These are phyloP conservation scores for Megalurothrips usitatus DNA, from an alignment of 2,888 invertebrate genomes.

Conservation along the genomic window DNA sequence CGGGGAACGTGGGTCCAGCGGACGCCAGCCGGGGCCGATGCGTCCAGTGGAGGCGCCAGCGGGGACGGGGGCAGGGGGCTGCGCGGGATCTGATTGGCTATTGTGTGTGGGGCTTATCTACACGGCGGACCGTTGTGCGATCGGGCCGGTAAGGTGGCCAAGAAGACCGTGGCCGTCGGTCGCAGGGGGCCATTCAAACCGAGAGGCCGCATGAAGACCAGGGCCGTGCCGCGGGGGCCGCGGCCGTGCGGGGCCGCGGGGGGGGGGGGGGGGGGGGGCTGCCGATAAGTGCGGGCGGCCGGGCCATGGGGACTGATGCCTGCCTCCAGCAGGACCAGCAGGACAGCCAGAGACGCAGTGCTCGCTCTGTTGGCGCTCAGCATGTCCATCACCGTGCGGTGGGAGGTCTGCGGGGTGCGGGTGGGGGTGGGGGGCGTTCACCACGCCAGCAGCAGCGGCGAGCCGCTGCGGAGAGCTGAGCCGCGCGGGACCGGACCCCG, in stretches of 20 bases:
- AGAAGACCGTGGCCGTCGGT: no score
- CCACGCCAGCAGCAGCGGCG: neutral
- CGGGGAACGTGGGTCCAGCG: neutral
- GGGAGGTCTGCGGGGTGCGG: neutral
- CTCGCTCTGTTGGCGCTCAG: no score
- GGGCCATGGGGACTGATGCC: neutral
- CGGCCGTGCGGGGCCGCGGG: neutral
- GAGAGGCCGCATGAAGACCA: no score
- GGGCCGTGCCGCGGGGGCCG: neutral
- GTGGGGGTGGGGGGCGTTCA: neutral
- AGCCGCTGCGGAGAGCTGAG: no score
- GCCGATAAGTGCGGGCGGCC: neutral
- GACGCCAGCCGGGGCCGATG: neutral
- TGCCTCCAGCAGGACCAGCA: neutral
- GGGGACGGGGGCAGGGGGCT: no score
- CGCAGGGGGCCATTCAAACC: no score
- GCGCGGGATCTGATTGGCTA: constrained; percentile 20
- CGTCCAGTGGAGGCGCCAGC: no score
- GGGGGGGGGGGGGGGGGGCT: neutral
- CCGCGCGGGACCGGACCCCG: neutral
- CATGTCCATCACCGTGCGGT: neutral
- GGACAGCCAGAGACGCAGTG: no score
- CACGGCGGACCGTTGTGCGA: no score
- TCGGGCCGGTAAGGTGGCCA: no score
- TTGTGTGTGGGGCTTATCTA: neutral